Evolutionary conservation across 2,888 invertebrate species (phyloP), one percentile per base, ranked within the genome.

Genomic region (Cerastoderma edule): DNA sequence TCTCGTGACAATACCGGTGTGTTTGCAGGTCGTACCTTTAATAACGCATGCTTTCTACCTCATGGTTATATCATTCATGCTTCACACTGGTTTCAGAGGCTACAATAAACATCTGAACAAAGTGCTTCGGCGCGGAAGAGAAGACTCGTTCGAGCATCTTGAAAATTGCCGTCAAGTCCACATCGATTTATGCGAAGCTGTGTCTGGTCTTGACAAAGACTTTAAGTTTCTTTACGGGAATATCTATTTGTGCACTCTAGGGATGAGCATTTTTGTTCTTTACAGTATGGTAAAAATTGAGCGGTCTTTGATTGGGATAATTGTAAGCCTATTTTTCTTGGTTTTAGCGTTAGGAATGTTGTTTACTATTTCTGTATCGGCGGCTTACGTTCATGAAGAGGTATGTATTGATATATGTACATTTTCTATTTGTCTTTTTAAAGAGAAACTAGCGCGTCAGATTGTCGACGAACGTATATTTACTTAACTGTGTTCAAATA

Each of bases 161-260:
- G 60, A 60, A 22, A 39, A 28, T 3, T 32, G 35, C 13, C 22
- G 60, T 13, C 10, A 24, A 39, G 24, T 60, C 22, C 35, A 60
- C 24, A 1, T 60, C 0, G 60, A 60, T 4, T 27, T 60, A 24
- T 60, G 60, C 27, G 16, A 22, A 27, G 35, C 27, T 22, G 60
- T 60, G 60, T 32, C 32, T 39, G 8, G 22, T 5, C 27, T 60
- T 1, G 60, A 60, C 24, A 32, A 60, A 33, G 60, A 60, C 32
- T 27, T 60, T 19, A 22, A 39, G 22, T 39, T 39, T 39, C 35
- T 60, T 6, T 60, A 60, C n/a, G 60, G 60, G 16, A 60, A 60
- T 39, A 33, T 60, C 22, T 60, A 32, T 24, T 39, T 60, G 8
- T 60, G 60, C 39, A 60, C 39, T 22, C 22, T 39, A 0, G 24